Evolutionary conservation across 2,113 vertebrate genomes (phyloP).

Genomic region (Protomyctophum bolini): DNA sequence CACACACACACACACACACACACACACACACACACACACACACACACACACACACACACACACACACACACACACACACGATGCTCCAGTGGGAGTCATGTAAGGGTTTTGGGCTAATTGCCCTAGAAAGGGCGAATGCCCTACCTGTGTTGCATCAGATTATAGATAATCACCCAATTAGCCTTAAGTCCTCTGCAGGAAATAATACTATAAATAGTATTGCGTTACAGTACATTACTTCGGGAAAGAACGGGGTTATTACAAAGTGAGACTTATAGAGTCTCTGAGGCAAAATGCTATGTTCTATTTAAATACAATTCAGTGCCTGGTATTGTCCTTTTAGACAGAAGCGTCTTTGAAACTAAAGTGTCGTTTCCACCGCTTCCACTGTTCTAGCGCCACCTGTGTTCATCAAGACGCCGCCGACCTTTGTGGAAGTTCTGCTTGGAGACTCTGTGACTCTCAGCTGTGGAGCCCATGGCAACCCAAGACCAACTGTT

Average conservation of each 20-base stretch:
- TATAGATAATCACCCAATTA: slow-evolving; percentile 1
- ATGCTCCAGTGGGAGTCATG: background rate
- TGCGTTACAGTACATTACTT: slow-evolving; percentile 4
- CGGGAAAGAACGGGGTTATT: too few species aligned
- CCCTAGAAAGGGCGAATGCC: slow-evolving; percentile 17
- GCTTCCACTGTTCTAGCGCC: slow-evolving; percentile 78
- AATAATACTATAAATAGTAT: slow-evolving; percentile 5
- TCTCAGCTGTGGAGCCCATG: slow-evolving; percentile 86
- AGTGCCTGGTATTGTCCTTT: background rate
- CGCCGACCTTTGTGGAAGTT: slow-evolving; percentile 87
- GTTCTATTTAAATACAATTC: background rate
- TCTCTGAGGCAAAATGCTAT: too few species aligned
- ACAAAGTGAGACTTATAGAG: too few species aligned
- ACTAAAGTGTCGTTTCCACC: background rate
- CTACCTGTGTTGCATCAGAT: slow-evolving; percentile 23
- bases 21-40: background rate
- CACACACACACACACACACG: slow-evolving; percentile 6
- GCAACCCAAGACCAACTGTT: slow-evolving; percentile 89
- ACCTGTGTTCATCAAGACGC: slow-evolving; percentile 87
- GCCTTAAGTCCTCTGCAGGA: background rate
- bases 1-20: slow-evolving; percentile 1
- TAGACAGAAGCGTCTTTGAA: background rate
- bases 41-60: background rate
- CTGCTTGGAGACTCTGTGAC: slow-evolving; percentile 81
- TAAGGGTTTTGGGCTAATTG: slow-evolving; percentile 17